phyloP scores from a whole-genome alignment of 2,888 invertebrate species.

The Ectobius pallidus region DNA sequence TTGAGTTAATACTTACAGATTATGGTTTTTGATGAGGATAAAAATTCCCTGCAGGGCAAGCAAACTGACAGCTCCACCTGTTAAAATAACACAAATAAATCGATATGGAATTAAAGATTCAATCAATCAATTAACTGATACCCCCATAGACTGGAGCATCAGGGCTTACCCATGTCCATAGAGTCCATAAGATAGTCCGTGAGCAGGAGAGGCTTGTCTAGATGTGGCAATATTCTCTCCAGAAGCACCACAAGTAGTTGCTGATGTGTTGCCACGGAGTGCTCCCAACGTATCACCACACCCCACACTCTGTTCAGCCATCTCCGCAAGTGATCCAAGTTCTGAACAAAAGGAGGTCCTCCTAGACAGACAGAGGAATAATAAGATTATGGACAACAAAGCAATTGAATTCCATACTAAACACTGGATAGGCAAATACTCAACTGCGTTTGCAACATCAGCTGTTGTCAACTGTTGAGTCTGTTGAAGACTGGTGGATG shows the following conservation, averaged over 20 bases:
- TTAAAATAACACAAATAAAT: slow-evolving; percentile 8
- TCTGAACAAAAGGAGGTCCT: slow-evolving; percentile 62
- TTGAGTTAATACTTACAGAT: slow-evolving; percentile 79
- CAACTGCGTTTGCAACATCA: too few relatives aligned
- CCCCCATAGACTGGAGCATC: too few relatives aligned
- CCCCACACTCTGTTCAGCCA: slow-evolving; percentile 78
- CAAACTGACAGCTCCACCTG: slow-evolving; percentile 86
- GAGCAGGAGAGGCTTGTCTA: slow-evolving; percentile 80
- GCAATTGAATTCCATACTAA: too few relatives aligned
- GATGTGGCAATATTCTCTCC: slow-evolving; percentile 79
- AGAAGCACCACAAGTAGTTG: slow-evolving; percentile 80
- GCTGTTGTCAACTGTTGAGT: too few relatives aligned
- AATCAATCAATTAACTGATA: too few relatives aligned
- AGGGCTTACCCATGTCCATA: slow-evolving; percentile 77
- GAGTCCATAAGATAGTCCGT: slow-evolving; percentile 93
- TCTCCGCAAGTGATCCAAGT: slow-evolving; percentile 60
- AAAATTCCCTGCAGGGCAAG: slow-evolving; percentile 92
- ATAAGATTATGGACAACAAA: too few relatives aligned
- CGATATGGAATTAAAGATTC: too few relatives aligned
- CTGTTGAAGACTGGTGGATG: too few relatives aligned
- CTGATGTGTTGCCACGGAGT: slow-evolving; percentile 67
- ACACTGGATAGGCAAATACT: too few relatives aligned
- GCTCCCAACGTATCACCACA: slow-evolving; percentile 73
- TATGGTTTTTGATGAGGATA: slow-evolving; percentile 86
- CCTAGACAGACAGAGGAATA: slow-evolving; percentile 43